Percentiles rank a stretch among this genome's conserved stretches.
These are phyloP conservation scores for Acrocephalus kingi DNA, from an alignment of 2,113 vertebrate species.

Conservation along the genomic window DNA sequence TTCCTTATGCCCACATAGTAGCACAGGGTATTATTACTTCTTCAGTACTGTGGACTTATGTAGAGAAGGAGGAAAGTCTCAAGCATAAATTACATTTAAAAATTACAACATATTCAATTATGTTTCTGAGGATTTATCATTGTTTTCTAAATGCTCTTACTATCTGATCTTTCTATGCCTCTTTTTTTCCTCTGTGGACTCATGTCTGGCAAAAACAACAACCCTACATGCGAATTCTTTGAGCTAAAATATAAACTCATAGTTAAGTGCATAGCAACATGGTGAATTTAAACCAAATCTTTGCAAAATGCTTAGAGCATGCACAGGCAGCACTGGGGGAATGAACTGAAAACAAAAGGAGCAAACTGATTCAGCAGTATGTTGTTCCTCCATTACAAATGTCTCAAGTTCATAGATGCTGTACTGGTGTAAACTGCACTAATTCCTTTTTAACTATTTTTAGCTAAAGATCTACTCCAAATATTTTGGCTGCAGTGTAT, in stretches of 20 bases:
- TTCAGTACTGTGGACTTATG: not conserved
- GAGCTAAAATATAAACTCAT: not conserved
- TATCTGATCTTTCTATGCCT: not conserved
- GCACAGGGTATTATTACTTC: not conserved
- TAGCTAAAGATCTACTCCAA: not conserved
- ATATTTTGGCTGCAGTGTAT: not conserved
- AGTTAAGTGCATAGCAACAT: conserved; percentile 3
- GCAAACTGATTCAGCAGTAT: not conserved
- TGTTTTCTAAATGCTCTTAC: conserved; percentile 29
- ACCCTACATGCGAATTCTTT: not conserved
- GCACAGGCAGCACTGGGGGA: not conserved
- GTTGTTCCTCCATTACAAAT: not conserved
- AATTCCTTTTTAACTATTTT: not conserved
- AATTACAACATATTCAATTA: not conserved
- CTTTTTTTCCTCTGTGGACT: conserved; percentile 5
- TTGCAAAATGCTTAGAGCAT: not conserved
- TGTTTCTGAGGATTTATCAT: not conserved
- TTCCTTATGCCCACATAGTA: not conserved
- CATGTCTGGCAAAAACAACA: not conserved
- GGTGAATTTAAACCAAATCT: conserved; percentile 19
- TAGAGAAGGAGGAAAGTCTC: not conserved
- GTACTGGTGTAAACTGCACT: not conserved
- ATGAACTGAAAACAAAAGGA: conserved; percentile 41
- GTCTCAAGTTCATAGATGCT: not conserved
- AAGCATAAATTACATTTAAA: not conserved